Conservation (phyloP, 2,113 vertebrate species). For the Herpailurus yagouaroundi region DNA sequence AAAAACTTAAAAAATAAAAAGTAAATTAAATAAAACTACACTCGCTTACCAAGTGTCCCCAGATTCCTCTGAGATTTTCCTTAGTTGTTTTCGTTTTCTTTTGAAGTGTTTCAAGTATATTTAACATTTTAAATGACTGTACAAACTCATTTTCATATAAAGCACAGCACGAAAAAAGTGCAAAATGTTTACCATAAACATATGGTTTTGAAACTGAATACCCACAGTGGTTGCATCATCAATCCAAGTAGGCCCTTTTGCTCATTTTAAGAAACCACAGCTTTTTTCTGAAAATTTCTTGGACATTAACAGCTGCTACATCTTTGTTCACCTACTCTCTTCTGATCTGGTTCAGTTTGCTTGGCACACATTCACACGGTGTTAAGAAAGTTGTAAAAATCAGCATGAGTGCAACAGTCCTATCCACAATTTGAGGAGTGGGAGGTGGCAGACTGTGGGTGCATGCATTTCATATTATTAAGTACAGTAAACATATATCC, state of each 20-base stretch:
- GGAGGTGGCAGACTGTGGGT: neutral
- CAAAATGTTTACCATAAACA: neutral
- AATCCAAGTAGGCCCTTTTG: neutral
- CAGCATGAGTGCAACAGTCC: neutral
- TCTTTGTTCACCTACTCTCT: neutral
- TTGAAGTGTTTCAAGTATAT: slow-evolving; percentile 56
- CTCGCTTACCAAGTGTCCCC: neutral
- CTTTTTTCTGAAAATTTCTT: neutral
- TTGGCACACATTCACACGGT: neutral
- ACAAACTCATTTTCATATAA: neutral
- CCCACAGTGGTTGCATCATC: neutral
- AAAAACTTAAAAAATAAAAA: neutral
- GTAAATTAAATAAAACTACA: neutral
- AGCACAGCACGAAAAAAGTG: neutral
- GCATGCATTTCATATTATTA: neutral
- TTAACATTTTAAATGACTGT: neutral
- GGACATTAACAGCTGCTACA: neutral
- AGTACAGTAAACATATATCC: neutral
- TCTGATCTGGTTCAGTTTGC: neutral
- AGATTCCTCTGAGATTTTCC: neutral
- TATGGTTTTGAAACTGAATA: neutral
- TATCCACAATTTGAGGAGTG: neutral
- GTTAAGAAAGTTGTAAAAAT: neutral
- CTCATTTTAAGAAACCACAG: neutral
- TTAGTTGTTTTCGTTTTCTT: neutral